Evolutionary conservation across 2,113 vertebrate species (phyloP).

Genomic region (Myrmecobius fasciatus): DNA sequence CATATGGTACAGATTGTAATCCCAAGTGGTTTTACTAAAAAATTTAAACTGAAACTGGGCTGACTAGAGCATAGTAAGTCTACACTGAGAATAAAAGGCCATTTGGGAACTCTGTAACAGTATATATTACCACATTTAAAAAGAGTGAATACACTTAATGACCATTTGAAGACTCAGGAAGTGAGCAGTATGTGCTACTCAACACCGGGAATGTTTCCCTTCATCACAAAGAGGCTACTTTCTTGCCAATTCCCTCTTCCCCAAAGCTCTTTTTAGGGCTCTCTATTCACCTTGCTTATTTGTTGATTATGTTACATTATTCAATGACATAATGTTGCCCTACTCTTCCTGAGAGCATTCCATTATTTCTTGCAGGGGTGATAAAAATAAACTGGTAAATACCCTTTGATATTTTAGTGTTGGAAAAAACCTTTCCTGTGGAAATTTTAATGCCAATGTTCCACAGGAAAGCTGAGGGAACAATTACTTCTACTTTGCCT

Average conservation of each 20-base stretch:
- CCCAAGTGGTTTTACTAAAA: not conserved
- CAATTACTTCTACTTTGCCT: not conserved
- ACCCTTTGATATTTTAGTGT: not conserved
- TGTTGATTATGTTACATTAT: not conserved
- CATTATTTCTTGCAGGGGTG: not conserved
- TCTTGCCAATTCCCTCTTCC: constrained; percentile 1
- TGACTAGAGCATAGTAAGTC: not conserved
- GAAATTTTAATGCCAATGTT: not conserved
- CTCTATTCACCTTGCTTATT: not conserved
- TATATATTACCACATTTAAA: constrained; percentile 14
- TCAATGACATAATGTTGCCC: not conserved
- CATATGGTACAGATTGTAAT: not conserved
- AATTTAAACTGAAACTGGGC: not conserved
- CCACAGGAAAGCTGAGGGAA: not conserved
- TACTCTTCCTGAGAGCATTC: not conserved
- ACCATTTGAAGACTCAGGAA: not conserved
- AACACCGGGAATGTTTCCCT: not conserved
- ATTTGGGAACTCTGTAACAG: not conserved
- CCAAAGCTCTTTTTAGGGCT: not conserved
- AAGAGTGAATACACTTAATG: not conserved
- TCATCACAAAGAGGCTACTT: not conserved
- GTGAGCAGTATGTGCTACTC: not conserved
- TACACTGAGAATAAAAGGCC: constrained; percentile 42
- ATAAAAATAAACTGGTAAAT: not conserved
- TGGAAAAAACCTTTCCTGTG: not conserved